Evolutionary conservation across 2,113 vertebrate species (phyloP), one percentile per base, ranked within the genome.

Genomic region (Caranx ignobilis): DNA sequence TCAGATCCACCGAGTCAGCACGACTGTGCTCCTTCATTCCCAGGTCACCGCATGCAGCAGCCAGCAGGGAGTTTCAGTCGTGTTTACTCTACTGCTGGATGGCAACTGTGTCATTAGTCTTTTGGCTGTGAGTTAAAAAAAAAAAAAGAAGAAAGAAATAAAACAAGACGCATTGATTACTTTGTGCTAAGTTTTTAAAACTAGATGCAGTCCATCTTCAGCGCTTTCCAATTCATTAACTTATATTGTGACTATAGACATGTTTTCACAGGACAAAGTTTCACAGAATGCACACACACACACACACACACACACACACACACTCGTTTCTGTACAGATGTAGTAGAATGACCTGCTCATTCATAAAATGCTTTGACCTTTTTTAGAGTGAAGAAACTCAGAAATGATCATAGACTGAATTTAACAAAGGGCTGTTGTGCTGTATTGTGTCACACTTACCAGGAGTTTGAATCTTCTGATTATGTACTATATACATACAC

Each of bases 21-120:
- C 80, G 82, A 87, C 73, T 47, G 75, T 70, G 76, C 81, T 81
- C 88, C 72, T 77, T 71, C 83, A 45, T 78, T 88, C 89, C 80
- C 91, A 79, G 89, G 93, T 92, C 93, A 88, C 77, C 37, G 66
- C 85, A 75, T 84, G 91, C 81, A 76, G 89, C 88, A 78, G 88
- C 74, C 84, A 77, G 88, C 84, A 65, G 87, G 79, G 86, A 84
- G 85, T 34, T 63, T 66, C 82, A 18, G 68, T 26, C 50, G 15
- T 86, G 76, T 91, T 88, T 83, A 83, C 86, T 73, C 79, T 75
- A 41, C 85, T 82, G 87, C 87, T 87, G 82, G 78, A 85, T 64
- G 75, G 75, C 70, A 72, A 85, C 79, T 76, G 76, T 77, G 81
- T 79, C 87, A 87, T 93, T 90, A 86, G 82, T 88, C 87, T 85